Evolutionary conservation across 2,888 invertebrate genomes (phyloP).

Genomic region (Leistus spinibarbis): DNA sequence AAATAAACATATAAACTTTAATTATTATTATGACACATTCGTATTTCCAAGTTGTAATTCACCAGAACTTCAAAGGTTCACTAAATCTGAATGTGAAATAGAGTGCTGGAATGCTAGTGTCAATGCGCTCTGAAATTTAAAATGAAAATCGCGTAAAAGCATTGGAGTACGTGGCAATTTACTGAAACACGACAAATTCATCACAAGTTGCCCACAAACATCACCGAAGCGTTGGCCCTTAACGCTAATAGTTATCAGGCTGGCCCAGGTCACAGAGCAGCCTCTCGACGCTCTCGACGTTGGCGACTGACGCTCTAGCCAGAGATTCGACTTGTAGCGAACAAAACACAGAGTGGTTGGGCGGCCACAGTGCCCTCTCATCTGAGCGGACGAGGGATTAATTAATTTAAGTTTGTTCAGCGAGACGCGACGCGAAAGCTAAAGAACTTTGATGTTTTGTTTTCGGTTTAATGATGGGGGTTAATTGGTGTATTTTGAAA

Average conservation of each 20-base stretch:
- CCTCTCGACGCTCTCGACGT: neutral
- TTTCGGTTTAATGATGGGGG: constrained; percentile 30
- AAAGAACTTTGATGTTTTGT: constrained; percentile 35
- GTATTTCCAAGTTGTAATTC: neutral
- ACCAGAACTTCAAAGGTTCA: neutral
- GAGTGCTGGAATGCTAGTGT: neutral
- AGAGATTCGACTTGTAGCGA: neutral
- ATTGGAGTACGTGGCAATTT: neutral
- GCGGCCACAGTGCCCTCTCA: constrained; percentile 19
- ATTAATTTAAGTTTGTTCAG: constrained; percentile 34
- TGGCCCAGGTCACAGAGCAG: neutral
- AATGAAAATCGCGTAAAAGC: neutral
- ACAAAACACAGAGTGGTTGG: neutral
- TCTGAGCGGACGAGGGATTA: constrained; percentile 21
- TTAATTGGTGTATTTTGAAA: constrained; percentile 32
- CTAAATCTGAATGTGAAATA: neutral
- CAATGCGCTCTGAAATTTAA: neutral
- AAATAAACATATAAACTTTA: no score
- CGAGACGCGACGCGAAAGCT: no score
- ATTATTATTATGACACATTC: no score
- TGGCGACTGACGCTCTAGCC: neutral
- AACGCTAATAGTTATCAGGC: neutral
- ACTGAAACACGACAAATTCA: neutral
- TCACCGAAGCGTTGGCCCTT: neutral
- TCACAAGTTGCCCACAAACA: neutral